Conservation (phyloP, 2,888 invertebrate species). For the Noctua pronuba region DNA sequence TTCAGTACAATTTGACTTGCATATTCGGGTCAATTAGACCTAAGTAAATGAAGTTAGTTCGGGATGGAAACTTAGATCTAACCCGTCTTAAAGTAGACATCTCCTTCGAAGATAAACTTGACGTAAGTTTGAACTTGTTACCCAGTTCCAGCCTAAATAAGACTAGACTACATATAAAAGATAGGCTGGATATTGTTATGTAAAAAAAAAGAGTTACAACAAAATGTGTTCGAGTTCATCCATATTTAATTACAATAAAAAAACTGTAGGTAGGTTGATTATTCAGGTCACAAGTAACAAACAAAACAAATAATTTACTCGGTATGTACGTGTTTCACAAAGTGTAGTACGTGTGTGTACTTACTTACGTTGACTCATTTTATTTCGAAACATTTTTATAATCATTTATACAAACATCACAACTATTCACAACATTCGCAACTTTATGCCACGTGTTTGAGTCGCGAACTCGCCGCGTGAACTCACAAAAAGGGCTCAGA, state of each 20-base stretch:
- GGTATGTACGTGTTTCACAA: not conserved
- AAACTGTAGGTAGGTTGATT: not conserved
- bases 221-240: not conserved
- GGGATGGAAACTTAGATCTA: constrained; percentile 14
- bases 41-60: constrained; percentile 9
- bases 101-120: constrained; percentile 2
- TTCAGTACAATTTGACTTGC: not conserved
- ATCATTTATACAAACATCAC: not conserved
- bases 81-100: not conserved
- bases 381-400: not conserved
- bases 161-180: not conserved
- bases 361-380: not conserved
- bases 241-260: not conserved
- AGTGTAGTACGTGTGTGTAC: too few species aligned
- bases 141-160: not conserved
- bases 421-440: too few species aligned
- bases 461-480: constrained; percentile 11
- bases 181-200: not conserved
- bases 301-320: not conserved
- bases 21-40: constrained; percentile 21
- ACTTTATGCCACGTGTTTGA: constrained; percentile 11
- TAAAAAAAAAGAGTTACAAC: not conserved
- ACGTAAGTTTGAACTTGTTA: constrained; percentile 9
- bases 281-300: not conserved
- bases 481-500: not conserved